Conservation (phyloP, 2,888 invertebrate species). For the Leptinotarsa haldemani region DNA sequence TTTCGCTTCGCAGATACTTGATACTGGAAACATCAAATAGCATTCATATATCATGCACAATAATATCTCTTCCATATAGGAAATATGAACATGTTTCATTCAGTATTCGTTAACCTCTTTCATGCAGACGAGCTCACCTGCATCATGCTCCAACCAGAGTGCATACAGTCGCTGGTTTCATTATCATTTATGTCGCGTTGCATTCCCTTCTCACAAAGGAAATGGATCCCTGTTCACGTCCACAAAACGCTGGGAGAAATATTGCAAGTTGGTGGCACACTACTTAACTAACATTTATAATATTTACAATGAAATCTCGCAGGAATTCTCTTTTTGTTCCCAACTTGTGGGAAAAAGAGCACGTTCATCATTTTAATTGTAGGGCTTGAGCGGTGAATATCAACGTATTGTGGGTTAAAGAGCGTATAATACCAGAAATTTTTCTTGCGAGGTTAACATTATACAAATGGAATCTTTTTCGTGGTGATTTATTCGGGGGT, state of each 20-base stretch:
- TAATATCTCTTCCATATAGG: not conserved
- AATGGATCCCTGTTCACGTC: constrained; percentile 43
- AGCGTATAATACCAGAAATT: constrained; percentile 44
- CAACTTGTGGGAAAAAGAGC: constrained; percentile 45
- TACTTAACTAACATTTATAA: constrained; percentile 42
- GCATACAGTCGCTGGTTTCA: constrained; percentile 13
- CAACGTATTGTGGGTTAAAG: constrained; percentile 47
- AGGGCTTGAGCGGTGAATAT: constrained; percentile 39
- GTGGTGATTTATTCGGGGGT: constrained; percentile 43
- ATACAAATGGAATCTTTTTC: constrained; percentile 49
- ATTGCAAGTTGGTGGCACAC: constrained; percentile 44
- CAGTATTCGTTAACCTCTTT: constrained; percentile 16
- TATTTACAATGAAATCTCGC: constrained; percentile 41
- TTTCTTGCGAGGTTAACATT: constrained; percentile 40
- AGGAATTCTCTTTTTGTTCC: constrained; percentile 43
- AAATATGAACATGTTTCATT: not conserved
- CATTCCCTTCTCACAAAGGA: constrained; percentile 32
- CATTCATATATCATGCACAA: not conserved
- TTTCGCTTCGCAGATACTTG: not conserved
- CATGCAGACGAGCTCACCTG: constrained; percentile 22
- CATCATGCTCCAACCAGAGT: constrained; percentile 26
- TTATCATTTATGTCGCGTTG: constrained; percentile 21
- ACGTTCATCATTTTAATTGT: constrained; percentile 55
- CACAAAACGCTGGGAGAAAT: constrained; percentile 47
- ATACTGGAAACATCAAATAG: not conserved